Conservation (phyloP, 1,140 invertebrate genomes). For the Trachymyrmex cornetzi region DNA sequence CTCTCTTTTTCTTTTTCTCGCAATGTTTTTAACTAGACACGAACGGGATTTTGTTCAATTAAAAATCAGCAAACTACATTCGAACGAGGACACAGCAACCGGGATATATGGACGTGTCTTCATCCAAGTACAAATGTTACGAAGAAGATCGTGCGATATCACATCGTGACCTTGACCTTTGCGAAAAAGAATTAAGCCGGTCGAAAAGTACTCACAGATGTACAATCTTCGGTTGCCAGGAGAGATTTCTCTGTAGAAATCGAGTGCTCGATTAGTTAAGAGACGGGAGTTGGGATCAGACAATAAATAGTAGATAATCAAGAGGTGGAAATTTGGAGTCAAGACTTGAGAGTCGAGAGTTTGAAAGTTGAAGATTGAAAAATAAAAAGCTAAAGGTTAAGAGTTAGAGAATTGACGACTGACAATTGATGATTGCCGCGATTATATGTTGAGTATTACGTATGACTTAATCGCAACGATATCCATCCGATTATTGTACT, state of each 20-base stretch:
- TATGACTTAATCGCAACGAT: background rate
- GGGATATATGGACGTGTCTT: constrained; percentile 32
- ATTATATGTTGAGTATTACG: background rate
- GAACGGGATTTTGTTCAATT: background rate
- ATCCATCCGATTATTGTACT: background rate
- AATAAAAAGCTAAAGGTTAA: constrained; percentile 16
- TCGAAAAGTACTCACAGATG: constrained; percentile 27
- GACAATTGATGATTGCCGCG: background rate
- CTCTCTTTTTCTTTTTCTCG: background rate
- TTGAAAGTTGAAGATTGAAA: constrained; percentile 24
- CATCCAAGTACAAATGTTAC: constrained; percentile 29
- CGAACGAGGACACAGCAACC: constrained; percentile 52
- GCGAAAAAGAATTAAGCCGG: constrained; percentile 14
- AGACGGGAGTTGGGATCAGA: background rate
- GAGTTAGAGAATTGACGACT: background rate
- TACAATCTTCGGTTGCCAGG: constrained; percentile 2
- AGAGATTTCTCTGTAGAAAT: constrained; percentile 41
- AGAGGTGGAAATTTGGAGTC: constrained; percentile 14
- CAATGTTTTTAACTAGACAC: background rate
- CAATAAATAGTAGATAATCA: background rate
- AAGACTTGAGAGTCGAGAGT: background rate
- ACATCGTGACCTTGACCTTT: constrained; percentile 62
- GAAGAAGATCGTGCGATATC: constrained; percentile 26
- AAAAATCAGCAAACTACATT: background rate
- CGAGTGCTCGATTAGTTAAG: background rate